Conservation (phyloP, 92 coral and sea anemone genomes). For the Paramuricea clavata region DNA sequence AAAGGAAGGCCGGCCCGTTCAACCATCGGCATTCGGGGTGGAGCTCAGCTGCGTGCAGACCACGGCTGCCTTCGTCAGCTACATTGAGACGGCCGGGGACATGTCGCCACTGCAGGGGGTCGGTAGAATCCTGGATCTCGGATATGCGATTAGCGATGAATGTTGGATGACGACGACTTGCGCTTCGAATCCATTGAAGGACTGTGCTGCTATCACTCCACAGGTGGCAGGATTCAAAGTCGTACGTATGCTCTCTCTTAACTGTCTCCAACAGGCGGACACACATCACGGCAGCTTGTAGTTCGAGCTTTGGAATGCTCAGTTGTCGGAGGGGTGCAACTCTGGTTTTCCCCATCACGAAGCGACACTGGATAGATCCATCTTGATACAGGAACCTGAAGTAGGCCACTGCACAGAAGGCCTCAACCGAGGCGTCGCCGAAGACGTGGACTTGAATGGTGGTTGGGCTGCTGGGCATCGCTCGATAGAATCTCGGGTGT, state of each 20-base stretch:
- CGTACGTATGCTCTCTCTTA: slow-evolving; percentile 63
- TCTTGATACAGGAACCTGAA: slow-evolving; percentile 58
- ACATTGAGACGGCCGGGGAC: slow-evolving; percentile 57
- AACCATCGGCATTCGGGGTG: slow-evolving; percentile 58
- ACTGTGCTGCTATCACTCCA: slow-evolving; percentile 78
- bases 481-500: neutral
- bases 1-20: slow-evolving; percentile 61
- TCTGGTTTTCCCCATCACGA: slow-evolving; percentile 71
- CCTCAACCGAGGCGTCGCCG: slow-evolving; percentile 75
- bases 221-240: slow-evolving; percentile 37
- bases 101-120: slow-evolving; percentile 61
- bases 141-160: slow-evolving; percentile 75
- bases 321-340: slow-evolving; percentile 76
- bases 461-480: neutral
- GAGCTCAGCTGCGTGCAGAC: slow-evolving; percentile 41
- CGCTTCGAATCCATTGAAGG: slow-evolving; percentile 68
- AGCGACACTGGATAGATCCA: slow-evolving; percentile 62
- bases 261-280: slow-evolving; percentile 58
- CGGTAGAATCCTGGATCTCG: slow-evolving; percentile 68
- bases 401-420: slow-evolving; percentile 77
- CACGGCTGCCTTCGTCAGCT: slow-evolving; percentile 67
- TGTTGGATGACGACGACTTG: slow-evolving; percentile 75
- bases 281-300: slow-evolving; percentile 74
- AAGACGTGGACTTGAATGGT: slow-evolving; percentile 69
- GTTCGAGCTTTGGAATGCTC: slow-evolving; percentile 75